These are phyloP conservation scores for Microctonus brassicae DNA, from an alignment of 2,888 invertebrate species.

Conservation along the genomic window DNA sequence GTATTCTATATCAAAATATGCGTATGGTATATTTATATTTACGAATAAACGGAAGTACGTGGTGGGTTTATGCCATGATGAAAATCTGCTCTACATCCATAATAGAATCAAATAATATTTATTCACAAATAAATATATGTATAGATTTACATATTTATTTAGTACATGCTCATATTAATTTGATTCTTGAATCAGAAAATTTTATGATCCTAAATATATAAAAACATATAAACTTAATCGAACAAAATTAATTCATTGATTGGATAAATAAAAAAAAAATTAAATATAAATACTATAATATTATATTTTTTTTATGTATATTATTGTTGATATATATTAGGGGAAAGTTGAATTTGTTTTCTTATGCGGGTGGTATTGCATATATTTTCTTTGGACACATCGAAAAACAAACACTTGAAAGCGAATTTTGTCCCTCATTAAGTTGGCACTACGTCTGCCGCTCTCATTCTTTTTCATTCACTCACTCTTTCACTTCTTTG, in stretches of 20 bases:
- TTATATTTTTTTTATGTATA: too few species aligned
- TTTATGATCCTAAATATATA: too few species aligned
- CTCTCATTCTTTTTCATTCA: conserved; percentile 54
- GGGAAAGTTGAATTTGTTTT: conserved; percentile 17
- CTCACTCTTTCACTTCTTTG: conserved; percentile 18
- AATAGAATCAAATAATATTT: background rate
- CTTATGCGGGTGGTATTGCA: conserved; percentile 30
- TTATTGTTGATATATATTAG: background rate
- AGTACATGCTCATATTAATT: too few species aligned
- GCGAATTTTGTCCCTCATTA: conserved; percentile 61
- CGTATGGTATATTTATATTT: background rate
- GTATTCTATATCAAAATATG: conserved; percentile 1
- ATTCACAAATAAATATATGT: background rate
- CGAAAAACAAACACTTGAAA: conserved; percentile 58
- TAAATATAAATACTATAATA: too few species aligned
- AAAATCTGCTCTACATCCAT: background rate
- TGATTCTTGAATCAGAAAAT: too few species aligned
- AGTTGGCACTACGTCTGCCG: conserved; percentile 57
- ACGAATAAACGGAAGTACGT: background rate
- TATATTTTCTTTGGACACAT: conserved; percentile 48
- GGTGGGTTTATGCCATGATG: background rate
- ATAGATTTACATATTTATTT: too few species aligned
- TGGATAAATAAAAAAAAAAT: too few species aligned
- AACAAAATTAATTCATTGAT: too few species aligned
- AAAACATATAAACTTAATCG: too few species aligned